Conservation (phyloP, 2,113 vertebrate species). For the Ochotona curzoniae region DNA sequence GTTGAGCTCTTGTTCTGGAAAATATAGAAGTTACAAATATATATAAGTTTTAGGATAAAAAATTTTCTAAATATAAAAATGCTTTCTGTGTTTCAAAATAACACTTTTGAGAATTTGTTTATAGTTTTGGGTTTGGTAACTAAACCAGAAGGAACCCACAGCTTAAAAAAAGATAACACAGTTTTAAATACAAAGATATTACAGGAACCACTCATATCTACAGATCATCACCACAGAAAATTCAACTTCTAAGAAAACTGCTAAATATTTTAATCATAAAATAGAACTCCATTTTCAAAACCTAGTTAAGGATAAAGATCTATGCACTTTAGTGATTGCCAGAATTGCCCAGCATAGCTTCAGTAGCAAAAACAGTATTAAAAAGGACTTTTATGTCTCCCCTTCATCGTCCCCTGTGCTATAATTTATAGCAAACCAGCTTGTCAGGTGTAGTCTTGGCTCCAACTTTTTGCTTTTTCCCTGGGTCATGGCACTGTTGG, state of each 20-base stretch:
- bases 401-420: no score
- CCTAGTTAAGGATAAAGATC: conserved; percentile 55
- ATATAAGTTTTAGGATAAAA: conserved; percentile 76
- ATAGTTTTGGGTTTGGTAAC: conserved; percentile 66
- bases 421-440: no score
- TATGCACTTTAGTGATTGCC: conserved; percentile 26
- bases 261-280: conserved; percentile 66
- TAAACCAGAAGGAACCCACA: conserved; percentile 71
- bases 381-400: no score
- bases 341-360: conserved; percentile 61
- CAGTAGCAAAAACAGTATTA: neutral
- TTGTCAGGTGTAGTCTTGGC: no score
- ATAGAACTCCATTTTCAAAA: conserved; percentile 65
- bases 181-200: conserved; percentile 81
- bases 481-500: no score
- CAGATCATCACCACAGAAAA: conserved; percentile 47
- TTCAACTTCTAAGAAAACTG: conserved; percentile 58
- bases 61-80: conserved; percentile 81
- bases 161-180: conserved; percentile 57
- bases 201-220: conserved; percentile 67
- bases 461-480: no score
- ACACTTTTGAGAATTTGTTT: conserved; percentile 70
- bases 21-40: conserved; percentile 74
- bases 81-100: conserved; percentile 77
- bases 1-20: conserved; percentile 69